Percentiles rank a stretch among this genome's conserved stretches.
phyloP scores from a whole-genome alignment of 2,113 vertebrate species.

The Redunca redunca region DNA sequence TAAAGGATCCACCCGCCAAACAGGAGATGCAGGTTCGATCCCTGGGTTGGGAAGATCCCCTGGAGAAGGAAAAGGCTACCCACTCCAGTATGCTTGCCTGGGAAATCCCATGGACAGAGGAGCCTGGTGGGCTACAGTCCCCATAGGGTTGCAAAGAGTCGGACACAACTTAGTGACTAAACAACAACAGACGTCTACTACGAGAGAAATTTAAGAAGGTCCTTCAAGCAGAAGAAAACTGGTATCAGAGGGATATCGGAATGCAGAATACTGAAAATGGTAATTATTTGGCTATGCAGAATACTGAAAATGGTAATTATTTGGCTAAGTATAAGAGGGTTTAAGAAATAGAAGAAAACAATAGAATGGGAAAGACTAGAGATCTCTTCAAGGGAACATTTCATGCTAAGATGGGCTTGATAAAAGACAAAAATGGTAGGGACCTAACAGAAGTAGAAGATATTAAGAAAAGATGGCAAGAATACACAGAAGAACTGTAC shows the following conservation, averaged over 20 bases:
- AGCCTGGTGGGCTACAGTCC: background rate
- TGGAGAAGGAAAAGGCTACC: background rate
- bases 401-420: too few relatives aligned
- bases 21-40: fast-evolving
- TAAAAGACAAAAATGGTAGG: too few relatives aligned
- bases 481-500: too few relatives aligned
- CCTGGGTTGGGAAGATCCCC: background rate
- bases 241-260: background rate
- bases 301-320: background rate
- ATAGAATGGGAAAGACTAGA: too few relatives aligned
- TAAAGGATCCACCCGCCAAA: background rate
- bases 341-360: background rate
- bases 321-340: background rate
- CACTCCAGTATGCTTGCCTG: background rate
- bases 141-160: background rate
- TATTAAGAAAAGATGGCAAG: too few relatives aligned
- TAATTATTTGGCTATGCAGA: too few relatives aligned
- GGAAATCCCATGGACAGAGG: background rate
- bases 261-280: background rate
- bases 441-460: too few relatives aligned
- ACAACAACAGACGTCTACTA: background rate
- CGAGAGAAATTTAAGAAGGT: background rate
- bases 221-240: background rate
- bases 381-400: too few relatives aligned
- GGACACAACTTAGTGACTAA: background rate